Conservation (phyloP, 2,888 invertebrate species). For the Archaeoteleia sp. region DNA sequence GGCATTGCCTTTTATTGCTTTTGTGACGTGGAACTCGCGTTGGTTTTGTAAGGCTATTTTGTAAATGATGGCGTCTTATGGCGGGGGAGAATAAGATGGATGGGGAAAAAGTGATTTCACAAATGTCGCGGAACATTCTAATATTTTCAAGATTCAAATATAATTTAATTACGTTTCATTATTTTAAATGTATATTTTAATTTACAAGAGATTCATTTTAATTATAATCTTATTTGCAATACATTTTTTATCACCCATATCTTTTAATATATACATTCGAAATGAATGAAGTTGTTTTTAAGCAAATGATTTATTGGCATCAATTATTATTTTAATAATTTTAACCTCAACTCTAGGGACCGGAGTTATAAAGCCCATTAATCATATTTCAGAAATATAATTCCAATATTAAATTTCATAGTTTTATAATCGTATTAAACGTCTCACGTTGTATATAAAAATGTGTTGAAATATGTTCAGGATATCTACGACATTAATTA, state of each 20-base stretch:
- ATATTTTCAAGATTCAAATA: too few species aligned
- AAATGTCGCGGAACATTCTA: too few species aligned
- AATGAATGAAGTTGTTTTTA: too few species aligned
- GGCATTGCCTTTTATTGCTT: constrained; percentile 36
- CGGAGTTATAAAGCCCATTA: constrained; percentile 25
- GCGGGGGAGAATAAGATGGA: constrained; percentile 19
- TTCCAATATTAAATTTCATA: constrained; percentile 16
- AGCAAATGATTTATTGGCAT: too few species aligned
- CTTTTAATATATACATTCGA: too few species aligned
- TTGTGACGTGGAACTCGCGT: constrained; percentile 20
- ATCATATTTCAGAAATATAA: constrained; percentile 8
- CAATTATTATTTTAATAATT: background rate
- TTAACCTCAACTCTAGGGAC: constrained; percentile 5
- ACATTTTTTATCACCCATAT: too few species aligned
- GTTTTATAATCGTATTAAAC: constrained; percentile 34
- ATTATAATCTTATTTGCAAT: too few species aligned
- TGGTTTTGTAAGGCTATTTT: constrained; percentile 35
- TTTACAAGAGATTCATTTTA: too few species aligned
- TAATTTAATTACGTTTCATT: too few species aligned
- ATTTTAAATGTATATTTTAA: too few species aligned
- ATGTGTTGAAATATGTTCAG: constrained; percentile 23
- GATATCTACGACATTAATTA: too few species aligned
- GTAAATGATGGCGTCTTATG: constrained; percentile 18
- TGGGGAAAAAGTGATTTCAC: too few species aligned
- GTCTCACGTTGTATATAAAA: constrained; percentile 13